Percentiles rank a stretch among this genome's conserved stretches.
phyloP scores from a whole-genome alignment of 2,113 vertebrate species.

The Falco punctatus region DNA sequence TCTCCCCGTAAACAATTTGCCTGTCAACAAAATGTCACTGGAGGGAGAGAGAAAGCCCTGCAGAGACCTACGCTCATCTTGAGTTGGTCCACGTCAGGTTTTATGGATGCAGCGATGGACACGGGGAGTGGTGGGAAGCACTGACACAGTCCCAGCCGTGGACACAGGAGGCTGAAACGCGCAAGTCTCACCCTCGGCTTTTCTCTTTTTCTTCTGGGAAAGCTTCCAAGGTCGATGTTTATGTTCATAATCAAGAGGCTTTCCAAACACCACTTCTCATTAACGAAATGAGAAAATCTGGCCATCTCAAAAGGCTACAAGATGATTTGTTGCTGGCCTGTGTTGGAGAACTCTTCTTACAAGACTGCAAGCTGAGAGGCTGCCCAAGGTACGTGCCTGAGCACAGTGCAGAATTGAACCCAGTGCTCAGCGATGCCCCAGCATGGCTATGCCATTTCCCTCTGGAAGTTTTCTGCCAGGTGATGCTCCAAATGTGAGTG shows the following conservation, averaged over 20 bases:
- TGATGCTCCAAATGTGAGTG: background rate
- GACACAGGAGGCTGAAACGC: background rate
- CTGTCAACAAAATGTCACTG: background rate
- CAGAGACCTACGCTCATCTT: background rate
- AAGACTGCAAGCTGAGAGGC: background rate
- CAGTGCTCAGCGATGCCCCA: background rate
- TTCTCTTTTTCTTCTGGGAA: background rate
- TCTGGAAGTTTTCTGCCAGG: background rate
- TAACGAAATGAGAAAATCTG: background rate
- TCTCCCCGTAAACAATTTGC: background rate
- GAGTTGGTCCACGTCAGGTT: background rate
- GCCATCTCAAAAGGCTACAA: background rate
- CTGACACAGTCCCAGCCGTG: too few species aligned
- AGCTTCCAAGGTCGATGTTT: background rate
- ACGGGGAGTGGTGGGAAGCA: background rate
- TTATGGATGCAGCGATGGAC: background rate
- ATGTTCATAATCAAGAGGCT: background rate
- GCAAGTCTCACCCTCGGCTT: background rate
- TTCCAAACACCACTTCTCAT: background rate
- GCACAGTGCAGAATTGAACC: background rate
- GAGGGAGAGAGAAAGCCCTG: background rate
- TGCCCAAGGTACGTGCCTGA: background rate
- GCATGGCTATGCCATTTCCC: background rate
- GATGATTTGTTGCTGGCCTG: background rate
- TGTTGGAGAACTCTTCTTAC: background rate